phyloP scores from a whole-genome alignment of 2,113 vertebrate genomes.

The cat (Felis catus) region F.catus_Fca126_mat1.0 CM031412.1:69453001-69453500 shows the following conservation, averaged over 20 bases:
- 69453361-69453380: background rate
- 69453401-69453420: background rate
- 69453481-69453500: background rate
- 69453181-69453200: background rate
- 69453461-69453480: background rate
- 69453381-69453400: background rate
- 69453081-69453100: background rate
- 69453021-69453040: background rate
- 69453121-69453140: background rate
- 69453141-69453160: background rate
- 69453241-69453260: background rate
- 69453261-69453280: background rate
- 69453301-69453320: background rate
- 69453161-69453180: background rate
- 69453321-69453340: background rate
- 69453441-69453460: background rate
- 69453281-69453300: background rate
- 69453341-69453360: background rate
- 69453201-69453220: background rate
- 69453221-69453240: background rate
- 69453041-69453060: background rate
- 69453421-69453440: background rate
- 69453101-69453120: background rate
- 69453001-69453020: background rate
- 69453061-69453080: background rate